Conservation (phyloP, 2,797 vertebrate genomes). For the Varecia variegata region DNA sequence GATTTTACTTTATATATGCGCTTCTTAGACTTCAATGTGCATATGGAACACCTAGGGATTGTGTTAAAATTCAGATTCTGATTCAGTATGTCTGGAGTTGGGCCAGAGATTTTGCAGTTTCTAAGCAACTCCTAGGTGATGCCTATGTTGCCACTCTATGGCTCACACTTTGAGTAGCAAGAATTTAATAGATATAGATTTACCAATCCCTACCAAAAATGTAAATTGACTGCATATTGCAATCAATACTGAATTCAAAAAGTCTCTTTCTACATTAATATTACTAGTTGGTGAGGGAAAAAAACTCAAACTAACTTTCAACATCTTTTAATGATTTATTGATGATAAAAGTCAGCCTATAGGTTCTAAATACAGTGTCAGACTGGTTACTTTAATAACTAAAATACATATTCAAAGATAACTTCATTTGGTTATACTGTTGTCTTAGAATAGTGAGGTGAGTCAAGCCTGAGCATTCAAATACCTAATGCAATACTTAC, state of each 20-base stretch:
- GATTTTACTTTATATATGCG: background rate
- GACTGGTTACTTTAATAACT: conserved; percentile 13
- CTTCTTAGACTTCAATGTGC: background rate
- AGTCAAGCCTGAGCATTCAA: background rate
- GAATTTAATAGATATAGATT: background rate
- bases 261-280: background rate
- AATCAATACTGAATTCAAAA: background rate
- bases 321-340: background rate
- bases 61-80: background rate
- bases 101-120: background rate
- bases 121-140: background rate
- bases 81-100: background rate
- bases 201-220: background rate
- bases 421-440: background rate
- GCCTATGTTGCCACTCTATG: background rate
- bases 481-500: conserved; percentile 4
- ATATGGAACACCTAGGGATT: background rate
- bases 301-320: background rate
- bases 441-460: background rate
- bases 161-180: background rate
- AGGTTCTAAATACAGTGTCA: conserved; percentile 18
- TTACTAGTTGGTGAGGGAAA: background rate
- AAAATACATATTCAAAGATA: conserved; percentile 29
- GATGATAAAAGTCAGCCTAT: background rate
- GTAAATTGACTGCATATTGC: background rate